Evolutionary conservation across 2,113 vertebrate genomes (phyloP).

Genomic region (Haliaeetus leucogaster): DNA sequence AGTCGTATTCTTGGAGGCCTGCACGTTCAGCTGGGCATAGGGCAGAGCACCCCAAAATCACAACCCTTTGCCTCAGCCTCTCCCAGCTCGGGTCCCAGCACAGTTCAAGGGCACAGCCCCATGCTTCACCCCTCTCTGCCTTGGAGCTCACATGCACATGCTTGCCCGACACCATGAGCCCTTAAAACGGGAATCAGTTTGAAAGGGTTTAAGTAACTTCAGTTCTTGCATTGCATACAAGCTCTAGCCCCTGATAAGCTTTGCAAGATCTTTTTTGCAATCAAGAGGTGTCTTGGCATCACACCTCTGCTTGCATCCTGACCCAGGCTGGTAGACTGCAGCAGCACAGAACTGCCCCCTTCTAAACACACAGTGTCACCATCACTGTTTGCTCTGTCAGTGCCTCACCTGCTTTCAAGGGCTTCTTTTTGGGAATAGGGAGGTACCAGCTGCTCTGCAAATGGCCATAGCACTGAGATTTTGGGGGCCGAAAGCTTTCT

Average conservation of each 20-base stretch:
- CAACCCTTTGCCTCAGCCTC: background rate
- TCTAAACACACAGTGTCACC: background rate
- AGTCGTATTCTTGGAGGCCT: accelerated
- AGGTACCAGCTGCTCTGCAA: background rate
- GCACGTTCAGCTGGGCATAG: background rate
- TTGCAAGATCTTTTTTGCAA: background rate
- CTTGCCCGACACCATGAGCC: background rate
- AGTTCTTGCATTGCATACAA: background rate
- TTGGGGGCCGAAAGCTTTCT: background rate
- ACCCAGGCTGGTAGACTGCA: background rate
- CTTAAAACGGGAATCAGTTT: background rate
- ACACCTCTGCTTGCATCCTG: background rate
- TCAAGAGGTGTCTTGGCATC: background rate
- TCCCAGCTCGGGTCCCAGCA: background rate
- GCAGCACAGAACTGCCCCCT: background rate
- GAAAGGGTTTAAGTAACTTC: background rate
- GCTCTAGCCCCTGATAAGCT: background rate
- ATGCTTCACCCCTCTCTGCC: background rate
- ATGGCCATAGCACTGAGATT: background rate
- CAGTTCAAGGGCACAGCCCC: background rate
- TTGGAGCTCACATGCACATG: background rate
- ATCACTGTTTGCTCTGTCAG: background rate
- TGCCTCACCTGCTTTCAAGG: background rate
- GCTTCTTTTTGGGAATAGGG: background rate
- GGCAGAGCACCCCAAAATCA: background rate